Percentiles rank a stretch among this genome's conserved stretches.
Evolutionary conservation across 2,888 invertebrate genomes (phyloP).

Genomic region (Pandemis heparana): DNA sequence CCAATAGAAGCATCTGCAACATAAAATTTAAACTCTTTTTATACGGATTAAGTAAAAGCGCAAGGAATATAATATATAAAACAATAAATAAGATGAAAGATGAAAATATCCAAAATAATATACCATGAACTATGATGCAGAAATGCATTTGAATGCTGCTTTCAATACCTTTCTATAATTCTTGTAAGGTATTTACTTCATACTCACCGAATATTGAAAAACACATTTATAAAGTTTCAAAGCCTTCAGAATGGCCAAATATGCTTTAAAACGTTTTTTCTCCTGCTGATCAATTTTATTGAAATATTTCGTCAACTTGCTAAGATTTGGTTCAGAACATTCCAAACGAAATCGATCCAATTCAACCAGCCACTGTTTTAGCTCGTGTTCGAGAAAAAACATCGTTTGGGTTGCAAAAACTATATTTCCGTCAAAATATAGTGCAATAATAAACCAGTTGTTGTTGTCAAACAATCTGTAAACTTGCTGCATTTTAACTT

Average conservation of each 20-base stretch:
- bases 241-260: slow-evolving; percentile 7
- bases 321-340: slow-evolving; percentile 12
- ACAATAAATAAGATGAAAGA: too few species aligned
- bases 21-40: too few species aligned
- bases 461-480: background rate
- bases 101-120: too few species aligned
- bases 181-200: too few species aligned
- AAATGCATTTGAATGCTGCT: too few species aligned
- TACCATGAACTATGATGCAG: too few species aligned
- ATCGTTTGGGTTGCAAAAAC: background rate
- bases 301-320: background rate
- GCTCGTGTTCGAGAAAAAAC: background rate
- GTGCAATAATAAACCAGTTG: background rate
- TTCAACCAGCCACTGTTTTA: background rate
- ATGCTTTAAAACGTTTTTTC: background rate
- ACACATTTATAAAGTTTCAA: background rate
- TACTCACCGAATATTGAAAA: background rate
- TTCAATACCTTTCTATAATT: too few species aligned
- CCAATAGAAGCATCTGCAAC: background rate
- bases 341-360: background rate
- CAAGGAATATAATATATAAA: too few species aligned
- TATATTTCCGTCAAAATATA: slow-evolving; percentile 21
- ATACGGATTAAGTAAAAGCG: too few species aligned
- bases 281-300: background rate
- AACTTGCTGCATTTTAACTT: slow-evolving; percentile 14